Evolutionary conservation across 1,140 invertebrate species (phyloP).

Genomic region (Drosophila pectinifera): DNA sequence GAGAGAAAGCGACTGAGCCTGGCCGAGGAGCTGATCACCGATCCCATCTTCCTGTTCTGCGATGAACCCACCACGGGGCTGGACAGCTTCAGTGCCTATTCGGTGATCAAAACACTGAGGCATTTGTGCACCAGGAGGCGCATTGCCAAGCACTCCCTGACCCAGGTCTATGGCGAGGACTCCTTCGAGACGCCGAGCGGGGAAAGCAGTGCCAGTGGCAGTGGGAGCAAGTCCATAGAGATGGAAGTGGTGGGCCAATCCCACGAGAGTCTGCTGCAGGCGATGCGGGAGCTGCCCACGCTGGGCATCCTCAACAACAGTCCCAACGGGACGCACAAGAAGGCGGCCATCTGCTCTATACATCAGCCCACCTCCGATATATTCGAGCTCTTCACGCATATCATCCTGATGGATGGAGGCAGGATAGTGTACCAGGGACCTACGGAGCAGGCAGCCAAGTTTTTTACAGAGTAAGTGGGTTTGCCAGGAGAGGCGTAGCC

Average conservation of each 20-base stretch:
- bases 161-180: slow-evolving; percentile 76
- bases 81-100: slow-evolving; percentile 92
- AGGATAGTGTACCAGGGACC: slow-evolving; percentile 93
- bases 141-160: slow-evolving; percentile 68
- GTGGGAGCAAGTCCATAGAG: slow-evolving; percentile 64
- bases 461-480: slow-evolving; percentile 88
- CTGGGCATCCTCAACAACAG: slow-evolving; percentile 65
- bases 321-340: slow-evolving; percentile 87
- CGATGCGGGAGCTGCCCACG: slow-evolving; percentile 65
- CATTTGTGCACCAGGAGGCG: slow-evolving; percentile 74
- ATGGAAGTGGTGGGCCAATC: slow-evolving; percentile 67
- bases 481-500: no score
- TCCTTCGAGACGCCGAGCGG: slow-evolving; percentile 70
- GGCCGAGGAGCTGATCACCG: slow-evolving; percentile 92
- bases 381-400: slow-evolving; percentile 92
- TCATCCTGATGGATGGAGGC: slow-evolving; percentile 92
- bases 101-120: slow-evolving; percentile 89
- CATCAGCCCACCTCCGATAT: slow-evolving; percentile 95
- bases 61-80: slow-evolving; percentile 94
- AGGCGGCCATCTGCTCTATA: slow-evolving; percentile 92
- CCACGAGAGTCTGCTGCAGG: slow-evolving; percentile 59
- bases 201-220: slow-evolving; percentile 50
- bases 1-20: slow-evolving; percentile 94
- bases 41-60: slow-evolving; percentile 92
- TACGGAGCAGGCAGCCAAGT: slow-evolving; percentile 87